phyloP scores from a whole-genome alignment of 2,888 invertebrate species.

The Lasioglossum zephyrum region DNA sequence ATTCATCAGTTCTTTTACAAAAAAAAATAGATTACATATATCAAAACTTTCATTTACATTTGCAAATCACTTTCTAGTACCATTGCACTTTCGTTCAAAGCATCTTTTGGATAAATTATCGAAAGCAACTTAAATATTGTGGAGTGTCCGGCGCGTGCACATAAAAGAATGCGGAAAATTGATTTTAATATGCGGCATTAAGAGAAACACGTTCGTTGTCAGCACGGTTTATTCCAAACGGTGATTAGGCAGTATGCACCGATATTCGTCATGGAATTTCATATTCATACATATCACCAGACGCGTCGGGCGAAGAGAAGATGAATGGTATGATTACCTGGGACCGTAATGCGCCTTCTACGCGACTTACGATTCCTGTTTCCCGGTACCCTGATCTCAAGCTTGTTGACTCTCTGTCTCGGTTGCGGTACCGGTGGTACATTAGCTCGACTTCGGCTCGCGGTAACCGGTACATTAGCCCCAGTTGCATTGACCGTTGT shows the following conservation, averaged over 20 bases:
- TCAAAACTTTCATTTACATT: neutral
- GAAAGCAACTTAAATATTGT: neutral
- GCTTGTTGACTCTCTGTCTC: conserved; percentile 74
- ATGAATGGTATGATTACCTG: conserved; percentile 79
- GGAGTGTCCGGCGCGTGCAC: neutral
- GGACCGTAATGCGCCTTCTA: conserved; percentile 81
- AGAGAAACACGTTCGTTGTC: neutral
- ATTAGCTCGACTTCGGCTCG: conserved; percentile 48
- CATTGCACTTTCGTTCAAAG: neutral
- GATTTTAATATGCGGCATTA: neutral
- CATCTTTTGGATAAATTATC: neutral
- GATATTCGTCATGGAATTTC: neutral
- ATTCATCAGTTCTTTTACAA: neutral
- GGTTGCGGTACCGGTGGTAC: conserved; percentile 76
- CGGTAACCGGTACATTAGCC: conserved; percentile 31
- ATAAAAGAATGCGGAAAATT: neutral
- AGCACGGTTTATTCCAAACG: neutral
- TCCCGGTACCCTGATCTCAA: conserved; percentile 71
- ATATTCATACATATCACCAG: conserved; percentile 20
- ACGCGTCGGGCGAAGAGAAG: conserved; percentile 38
- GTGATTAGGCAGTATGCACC: neutral
- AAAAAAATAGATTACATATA: neutral
- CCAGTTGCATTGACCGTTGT: conserved; percentile 29
- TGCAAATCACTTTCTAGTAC: neutral
- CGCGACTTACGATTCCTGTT: conserved; percentile 82